Evolutionary conservation across 2,888 invertebrate genomes (phyloP).

Genomic region (Drosophila tripunctata): DNA sequence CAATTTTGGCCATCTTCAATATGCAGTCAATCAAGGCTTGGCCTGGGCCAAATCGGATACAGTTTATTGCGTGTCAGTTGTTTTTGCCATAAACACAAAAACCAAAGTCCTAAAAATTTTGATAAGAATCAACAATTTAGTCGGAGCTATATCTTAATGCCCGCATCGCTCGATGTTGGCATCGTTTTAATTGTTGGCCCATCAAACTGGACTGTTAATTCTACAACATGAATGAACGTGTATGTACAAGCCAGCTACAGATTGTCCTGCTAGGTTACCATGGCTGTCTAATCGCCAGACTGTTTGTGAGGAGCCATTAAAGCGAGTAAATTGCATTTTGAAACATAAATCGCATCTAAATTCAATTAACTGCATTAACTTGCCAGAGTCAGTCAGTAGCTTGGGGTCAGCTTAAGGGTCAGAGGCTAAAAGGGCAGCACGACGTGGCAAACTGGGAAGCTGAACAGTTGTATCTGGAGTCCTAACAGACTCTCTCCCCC

Average conservation of each 20-base stretch:
- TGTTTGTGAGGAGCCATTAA: constrained; percentile 30
- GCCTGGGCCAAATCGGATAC: not conserved
- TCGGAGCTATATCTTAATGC: not conserved
- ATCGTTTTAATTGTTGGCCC: constrained; percentile 3
- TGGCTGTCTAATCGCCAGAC: not conserved
- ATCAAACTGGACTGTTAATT: constrained; percentile 13
- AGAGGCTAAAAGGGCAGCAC: not conserved
- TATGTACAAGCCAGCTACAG: not conserved
- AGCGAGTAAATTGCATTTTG: constrained; percentile 57
- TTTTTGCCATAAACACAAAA: constrained; percentile 6
- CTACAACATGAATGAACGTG: not conserved
- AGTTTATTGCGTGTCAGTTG: constrained; percentile 11
- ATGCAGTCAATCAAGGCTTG: not conserved
- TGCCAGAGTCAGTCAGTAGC: constrained; percentile 10
- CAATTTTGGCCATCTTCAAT: no score
- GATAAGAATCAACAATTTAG: constrained; percentile 16
- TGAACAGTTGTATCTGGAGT: not conserved
- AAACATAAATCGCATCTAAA: constrained; percentile 66
- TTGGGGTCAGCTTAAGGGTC: not conserved
- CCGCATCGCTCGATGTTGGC: constrained; percentile 3
- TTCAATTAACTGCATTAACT: constrained; percentile 69
- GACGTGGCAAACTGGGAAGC: not conserved
- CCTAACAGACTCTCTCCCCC: not conserved
- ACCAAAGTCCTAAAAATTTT: not conserved
- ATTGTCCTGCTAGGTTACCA: no score